Conservation (phyloP, 2,797 vertebrate species). For the Tragopan temminckii region DNA sequence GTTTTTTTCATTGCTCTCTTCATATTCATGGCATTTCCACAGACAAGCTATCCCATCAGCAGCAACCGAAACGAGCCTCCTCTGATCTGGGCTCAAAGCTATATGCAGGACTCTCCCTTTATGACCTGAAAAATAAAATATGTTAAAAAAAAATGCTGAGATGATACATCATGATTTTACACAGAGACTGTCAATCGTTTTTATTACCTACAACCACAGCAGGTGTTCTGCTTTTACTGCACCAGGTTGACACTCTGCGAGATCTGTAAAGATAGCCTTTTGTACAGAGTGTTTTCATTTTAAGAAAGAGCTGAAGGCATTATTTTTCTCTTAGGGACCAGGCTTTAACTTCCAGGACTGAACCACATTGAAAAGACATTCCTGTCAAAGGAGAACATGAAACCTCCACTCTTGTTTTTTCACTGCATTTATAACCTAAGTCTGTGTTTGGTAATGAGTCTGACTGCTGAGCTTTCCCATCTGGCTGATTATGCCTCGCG, state of each 20-base stretch:
- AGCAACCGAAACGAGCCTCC: constrained; percentile 81
- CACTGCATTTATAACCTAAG: not conserved
- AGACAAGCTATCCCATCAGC: constrained; percentile 78
- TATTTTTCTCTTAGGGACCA: not conserved
- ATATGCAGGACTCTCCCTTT: constrained; percentile 81
- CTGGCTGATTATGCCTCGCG: not conserved
- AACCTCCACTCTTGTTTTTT: not conserved
- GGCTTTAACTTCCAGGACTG: not conserved
- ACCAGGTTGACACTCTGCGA: not conserved
- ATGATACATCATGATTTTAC: not conserved
- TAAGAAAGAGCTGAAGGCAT: not conserved
- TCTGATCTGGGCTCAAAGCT: constrained; percentile 76
- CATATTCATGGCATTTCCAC: constrained; percentile 70
- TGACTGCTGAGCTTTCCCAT: not conserved
- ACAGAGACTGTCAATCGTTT: not conserved
- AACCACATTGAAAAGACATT: not conserved
- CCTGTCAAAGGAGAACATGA: not conserved
- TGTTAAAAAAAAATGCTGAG: not conserved
- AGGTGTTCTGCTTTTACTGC: not conserved
- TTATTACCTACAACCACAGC: not conserved
- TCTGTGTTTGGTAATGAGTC: not conserved
- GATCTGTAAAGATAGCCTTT: not conserved
- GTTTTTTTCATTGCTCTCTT: not conserved
- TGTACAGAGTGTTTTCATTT: not conserved
- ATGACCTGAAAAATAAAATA: constrained; percentile 77